Conservation (phyloP, 2,113 vertebrate genomes). For the Sturnus vulgaris region DNA sequence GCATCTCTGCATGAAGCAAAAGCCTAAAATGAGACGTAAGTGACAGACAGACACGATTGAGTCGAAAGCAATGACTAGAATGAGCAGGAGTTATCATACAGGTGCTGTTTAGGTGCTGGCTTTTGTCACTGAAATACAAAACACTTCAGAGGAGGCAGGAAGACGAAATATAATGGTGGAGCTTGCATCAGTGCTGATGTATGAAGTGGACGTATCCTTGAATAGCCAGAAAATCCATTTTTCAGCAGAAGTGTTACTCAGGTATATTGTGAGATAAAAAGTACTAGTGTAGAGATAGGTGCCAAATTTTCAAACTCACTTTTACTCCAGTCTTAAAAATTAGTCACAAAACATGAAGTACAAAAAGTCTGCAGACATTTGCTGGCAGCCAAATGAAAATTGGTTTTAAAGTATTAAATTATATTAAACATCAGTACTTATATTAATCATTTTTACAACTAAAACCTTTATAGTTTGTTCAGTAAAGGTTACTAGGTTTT, state of each 20-base stretch:
- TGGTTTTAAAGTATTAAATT: not conserved
- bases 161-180: not conserved
- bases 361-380: not conserved
- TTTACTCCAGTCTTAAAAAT: not conserved
- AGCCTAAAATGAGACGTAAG: not conserved
- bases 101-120: not conserved
- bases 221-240: constrained; percentile 7
- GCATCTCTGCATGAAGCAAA: not conserved
- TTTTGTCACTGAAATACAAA: not conserved
- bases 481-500: not conserved
- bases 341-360: not conserved
- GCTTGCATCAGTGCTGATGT: not conserved
- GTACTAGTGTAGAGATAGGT: not conserved
- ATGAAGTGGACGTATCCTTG: not conserved
- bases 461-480: not conserved
- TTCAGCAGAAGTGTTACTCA: not conserved
- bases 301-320: not conserved
- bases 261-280: not conserved
- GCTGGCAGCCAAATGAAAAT: not conserved
- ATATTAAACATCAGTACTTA: not conserved
- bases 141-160: not conserved
- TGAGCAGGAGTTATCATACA: not conserved
- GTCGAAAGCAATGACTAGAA: not conserved
- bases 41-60: not conserved
- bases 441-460: not conserved